Evolutionary conservation across 2,797 vertebrate species (phyloP).

Genomic region (Squalus acanthias): DNA sequence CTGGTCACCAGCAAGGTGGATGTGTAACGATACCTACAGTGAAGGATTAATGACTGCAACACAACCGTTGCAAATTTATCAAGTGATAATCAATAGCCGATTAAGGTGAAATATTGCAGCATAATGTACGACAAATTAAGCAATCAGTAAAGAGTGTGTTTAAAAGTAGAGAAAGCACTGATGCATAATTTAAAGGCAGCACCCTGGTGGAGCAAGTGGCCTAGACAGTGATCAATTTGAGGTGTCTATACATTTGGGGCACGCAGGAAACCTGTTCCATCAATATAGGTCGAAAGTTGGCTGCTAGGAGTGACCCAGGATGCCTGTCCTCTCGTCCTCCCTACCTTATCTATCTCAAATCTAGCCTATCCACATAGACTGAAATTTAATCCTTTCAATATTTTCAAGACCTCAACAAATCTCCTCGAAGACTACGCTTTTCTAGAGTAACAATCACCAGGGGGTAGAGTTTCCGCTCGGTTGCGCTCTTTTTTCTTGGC

Average conservation of each 20-base stretch:
- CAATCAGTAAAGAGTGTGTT: slow-evolving; percentile 22
- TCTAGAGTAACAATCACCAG: neutral
- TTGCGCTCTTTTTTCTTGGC: neutral
- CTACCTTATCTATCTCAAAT: neutral
- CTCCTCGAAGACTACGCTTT: neutral
- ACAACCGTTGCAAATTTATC: neutral
- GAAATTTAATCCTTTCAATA: neutral
- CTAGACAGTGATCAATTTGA: neutral
- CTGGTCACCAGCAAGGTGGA: neutral
- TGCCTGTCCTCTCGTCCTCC: neutral
- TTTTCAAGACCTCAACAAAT: neutral
- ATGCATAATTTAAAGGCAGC: neutral
- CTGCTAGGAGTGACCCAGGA: neutral
- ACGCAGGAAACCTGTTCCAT: neutral
- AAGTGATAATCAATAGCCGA: slow-evolving; percentile 30
- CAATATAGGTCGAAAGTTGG: neutral
- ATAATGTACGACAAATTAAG: slow-evolving; percentile 26
- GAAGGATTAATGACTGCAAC: neutral
- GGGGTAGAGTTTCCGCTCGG: neutral
- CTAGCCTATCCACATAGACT: neutral
- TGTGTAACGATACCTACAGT: neutral
- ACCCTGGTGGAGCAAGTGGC: neutral
- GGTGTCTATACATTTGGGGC: neutral
- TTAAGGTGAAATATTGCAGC: slow-evolving; percentile 18
- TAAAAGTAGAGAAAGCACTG: slow-evolving; percentile 3